A percentile compares a stretch with the other conserved stretches of the same genome.
phyloP scores from a whole-genome alignment of 2,113 vertebrate species.

The Catagonus wagneri region DNA sequence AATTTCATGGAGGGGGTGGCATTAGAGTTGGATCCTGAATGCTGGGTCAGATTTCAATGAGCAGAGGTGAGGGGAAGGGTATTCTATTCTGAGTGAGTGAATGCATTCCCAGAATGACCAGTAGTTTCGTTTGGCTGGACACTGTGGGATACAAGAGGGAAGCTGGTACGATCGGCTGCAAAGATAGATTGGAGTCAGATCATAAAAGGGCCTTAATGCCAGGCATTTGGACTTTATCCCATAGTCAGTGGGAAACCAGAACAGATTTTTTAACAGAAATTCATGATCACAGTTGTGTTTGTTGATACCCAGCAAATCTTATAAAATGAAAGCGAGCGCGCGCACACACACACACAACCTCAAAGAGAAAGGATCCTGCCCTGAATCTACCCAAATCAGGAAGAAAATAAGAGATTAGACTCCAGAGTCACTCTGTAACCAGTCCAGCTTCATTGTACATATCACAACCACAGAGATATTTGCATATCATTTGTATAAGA shows the following conservation, averaged over 20 bases:
- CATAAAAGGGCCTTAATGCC: slow-evolving; percentile 70
- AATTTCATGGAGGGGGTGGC: slow-evolving; percentile 51
- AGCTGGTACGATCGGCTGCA: slow-evolving; percentile 50
- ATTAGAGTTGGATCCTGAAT: slow-evolving; percentile 64
- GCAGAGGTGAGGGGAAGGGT: slow-evolving; percentile 72
- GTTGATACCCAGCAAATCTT: slow-evolving; percentile 54
- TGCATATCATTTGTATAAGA: slow-evolving; percentile 76
- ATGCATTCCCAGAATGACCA: slow-evolving; percentile 74
- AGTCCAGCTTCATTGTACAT: slow-evolving; percentile 23
- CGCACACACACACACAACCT: neutral
- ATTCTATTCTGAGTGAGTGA: slow-evolving; percentile 75
- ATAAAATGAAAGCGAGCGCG: neutral
- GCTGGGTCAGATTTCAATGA: slow-evolving; percentile 72
- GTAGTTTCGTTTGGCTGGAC: slow-evolving; percentile 66
- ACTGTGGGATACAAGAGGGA: slow-evolving; percentile 43
- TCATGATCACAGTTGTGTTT: slow-evolving; percentile 52
- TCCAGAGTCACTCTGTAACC: slow-evolving; percentile 21
- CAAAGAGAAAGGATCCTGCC: slow-evolving; percentile 33
- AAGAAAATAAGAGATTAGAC: slow-evolving; percentile 62
- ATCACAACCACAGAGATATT: slow-evolving; percentile 58
- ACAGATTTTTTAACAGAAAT: slow-evolving; percentile 64
- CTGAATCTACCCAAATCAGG: slow-evolving; percentile 4
- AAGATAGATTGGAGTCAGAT: slow-evolving; percentile 67
- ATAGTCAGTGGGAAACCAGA: slow-evolving; percentile 53
- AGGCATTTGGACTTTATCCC: slow-evolving; percentile 67